A percentile compares a stretch with the other conserved stretches of the same genome.
phyloP scores from a whole-genome alignment of 2,113 vertebrate genomes.

The Cavia porcellus region DNA sequence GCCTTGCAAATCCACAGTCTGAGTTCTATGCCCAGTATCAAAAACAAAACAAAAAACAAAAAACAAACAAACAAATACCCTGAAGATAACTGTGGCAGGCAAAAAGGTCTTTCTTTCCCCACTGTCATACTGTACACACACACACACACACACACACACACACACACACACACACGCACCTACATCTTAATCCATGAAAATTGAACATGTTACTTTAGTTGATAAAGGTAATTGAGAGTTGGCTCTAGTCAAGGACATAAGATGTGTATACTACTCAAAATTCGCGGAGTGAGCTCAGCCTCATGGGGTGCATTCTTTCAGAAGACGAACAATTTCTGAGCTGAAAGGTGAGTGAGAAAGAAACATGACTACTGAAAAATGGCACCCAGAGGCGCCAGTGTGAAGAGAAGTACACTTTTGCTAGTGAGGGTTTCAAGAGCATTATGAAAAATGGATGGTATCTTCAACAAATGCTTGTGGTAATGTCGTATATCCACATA shows the following conservation, averaged over 20 bases:
- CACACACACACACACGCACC: too few relatives aligned
- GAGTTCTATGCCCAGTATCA: too few relatives aligned
- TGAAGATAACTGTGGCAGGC: background rate
- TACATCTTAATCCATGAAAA: background rate
- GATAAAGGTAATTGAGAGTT: background rate
- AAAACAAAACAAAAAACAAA: too few relatives aligned
- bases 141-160: background rate
- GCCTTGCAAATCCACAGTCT: too few relatives aligned
- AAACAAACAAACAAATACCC: too few relatives aligned
- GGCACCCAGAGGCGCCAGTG: background rate
- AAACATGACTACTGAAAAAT: background rate
- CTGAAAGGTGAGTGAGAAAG: background rate
- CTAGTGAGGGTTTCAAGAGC: background rate
- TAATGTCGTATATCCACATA: background rate
- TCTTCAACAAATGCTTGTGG: background rate
- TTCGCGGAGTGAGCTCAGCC: background rate
- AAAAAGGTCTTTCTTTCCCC: background rate
- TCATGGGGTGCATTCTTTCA: background rate
- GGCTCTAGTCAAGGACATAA: background rate
- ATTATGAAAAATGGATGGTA: background rate
- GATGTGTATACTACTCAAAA: background rate
- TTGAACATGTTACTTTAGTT: background rate
- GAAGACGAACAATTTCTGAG: background rate
- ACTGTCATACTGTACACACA: too few relatives aligned
- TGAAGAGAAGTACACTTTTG: background rate